These are phyloP conservation scores for Brenthis daphne DNA, from an alignment of 2,888 invertebrate genomes.

Conservation along the genomic window DNA sequence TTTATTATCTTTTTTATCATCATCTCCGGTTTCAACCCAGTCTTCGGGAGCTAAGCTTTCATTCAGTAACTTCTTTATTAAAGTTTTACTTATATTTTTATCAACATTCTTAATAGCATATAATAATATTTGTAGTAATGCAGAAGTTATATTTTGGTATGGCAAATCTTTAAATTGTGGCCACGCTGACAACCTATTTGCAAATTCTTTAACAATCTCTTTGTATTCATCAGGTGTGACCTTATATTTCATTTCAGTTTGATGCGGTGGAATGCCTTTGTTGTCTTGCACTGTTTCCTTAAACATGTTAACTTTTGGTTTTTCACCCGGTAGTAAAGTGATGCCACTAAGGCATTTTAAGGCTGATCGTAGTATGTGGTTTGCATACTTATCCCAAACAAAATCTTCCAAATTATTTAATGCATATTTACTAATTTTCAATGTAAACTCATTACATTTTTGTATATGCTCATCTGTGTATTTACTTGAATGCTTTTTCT, in stretches of 20 bases:
- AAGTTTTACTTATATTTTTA: slow-evolving; percentile 73
- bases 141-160: slow-evolving; percentile 86
- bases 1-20: slow-evolving; percentile 54
- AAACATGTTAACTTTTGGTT: slow-evolving; percentile 69
- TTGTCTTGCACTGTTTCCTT: slow-evolving; percentile 53
- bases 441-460: slow-evolving; percentile 84
- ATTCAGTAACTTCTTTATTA: slow-evolving; percentile 84
- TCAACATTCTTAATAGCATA: slow-evolving; percentile 84
- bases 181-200: slow-evolving; percentile 85
- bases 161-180: slow-evolving; percentile 90
- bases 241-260: slow-evolving; percentile 69
- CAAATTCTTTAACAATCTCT: slow-evolving; percentile 85
- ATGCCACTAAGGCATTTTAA: slow-evolving; percentile 87
- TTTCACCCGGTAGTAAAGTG: slow-evolving; percentile 74
- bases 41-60: slow-evolving; percentile 83
- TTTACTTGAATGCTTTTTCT: slow-evolving; percentile 48
- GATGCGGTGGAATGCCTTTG: slow-evolving; percentile 66
- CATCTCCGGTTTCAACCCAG: slow-evolving; percentile 53
- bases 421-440: slow-evolving; percentile 88
- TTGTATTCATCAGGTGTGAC: slow-evolving; percentile 82
- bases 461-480: slow-evolving; percentile 75
- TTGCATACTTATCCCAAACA: slow-evolving; percentile 89
- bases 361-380: slow-evolving; percentile 88
- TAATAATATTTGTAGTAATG: slow-evolving; percentile 85
- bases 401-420: slow-evolving; percentile 94